Base-by-base conservation (phyloP, 2,888 invertebrate species). In the Eupithecia inturbata region DNA sequence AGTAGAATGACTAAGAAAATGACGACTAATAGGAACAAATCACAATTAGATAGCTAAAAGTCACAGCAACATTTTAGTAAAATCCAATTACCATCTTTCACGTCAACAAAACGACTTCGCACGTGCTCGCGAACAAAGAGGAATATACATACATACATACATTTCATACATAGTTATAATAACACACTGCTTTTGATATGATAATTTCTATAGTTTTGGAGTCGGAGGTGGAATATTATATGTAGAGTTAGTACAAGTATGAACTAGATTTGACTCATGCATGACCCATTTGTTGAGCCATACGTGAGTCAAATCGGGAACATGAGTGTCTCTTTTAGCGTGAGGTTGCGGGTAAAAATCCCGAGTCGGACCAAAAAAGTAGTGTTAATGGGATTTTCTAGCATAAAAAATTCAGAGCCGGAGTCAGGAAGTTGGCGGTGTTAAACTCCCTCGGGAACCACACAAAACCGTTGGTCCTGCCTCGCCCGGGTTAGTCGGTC, bases 131-230 rank as follows among this genome's bases (percentile, higher is more conserved):
- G 16, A 60, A 79, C 77, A 79, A 77, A 76, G 75, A 53, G 53
- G 12, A 57, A n/a, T 9, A n/a, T 22, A 57, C 26, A 57, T 26
- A 26, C 14, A 49, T 14, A n/a, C n/a, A 26, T 26, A 57, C 57
- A 49, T 64, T 62, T 73, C 57, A 41, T 67, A 70, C 64, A 67
- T 72, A 74, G 72, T 71, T 76, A 66, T 66, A 64, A 66, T 66
- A 64, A 68, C 66, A 70, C 73, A 33, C 68, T 63, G 74, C 79
- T 79, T 74, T 81, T 81, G 79, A 77, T 79, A 80, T 81, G 79
- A 76, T 78, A 80, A 81, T 81, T 70, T 77, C 73, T 73, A 78
- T 80, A 80, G 80, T 79, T 79, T 57, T 31, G 67, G 49, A 19
- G 36, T 66, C 3, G 16, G 70, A 70, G 72, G 16, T 1, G 3